phyloP scores from a whole-genome alignment of 2,113 vertebrate genomes.

The Atractosteus spatula region DNA sequence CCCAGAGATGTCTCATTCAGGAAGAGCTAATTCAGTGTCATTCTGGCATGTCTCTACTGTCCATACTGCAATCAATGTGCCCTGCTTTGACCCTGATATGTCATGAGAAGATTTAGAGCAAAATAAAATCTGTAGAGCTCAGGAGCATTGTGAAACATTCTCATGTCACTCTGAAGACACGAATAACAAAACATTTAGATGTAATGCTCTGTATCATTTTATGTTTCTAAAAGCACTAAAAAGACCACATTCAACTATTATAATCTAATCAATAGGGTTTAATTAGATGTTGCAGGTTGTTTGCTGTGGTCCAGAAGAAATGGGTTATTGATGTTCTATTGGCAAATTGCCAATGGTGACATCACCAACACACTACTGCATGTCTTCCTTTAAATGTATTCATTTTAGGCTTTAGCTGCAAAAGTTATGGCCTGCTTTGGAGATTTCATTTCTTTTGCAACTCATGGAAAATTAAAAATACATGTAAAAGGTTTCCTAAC shows the following conservation, averaged over 20 bases:
- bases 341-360: background rate
- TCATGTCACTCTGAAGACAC: background rate
- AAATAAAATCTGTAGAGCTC: background rate
- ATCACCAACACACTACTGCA: background rate
- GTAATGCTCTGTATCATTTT: background rate
- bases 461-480: no score
- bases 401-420: background rate
- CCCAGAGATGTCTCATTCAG: background rate
- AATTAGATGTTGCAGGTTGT: conserved; percentile 26
- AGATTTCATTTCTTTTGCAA: no score
- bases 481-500: no score
- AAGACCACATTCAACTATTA: conserved; percentile 17
- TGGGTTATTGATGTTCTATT: conserved; percentile 7
- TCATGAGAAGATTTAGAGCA: background rate
- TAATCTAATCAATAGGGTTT: conserved; percentile 29
- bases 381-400: no score
- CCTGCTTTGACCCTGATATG: conserved; percentile 8
- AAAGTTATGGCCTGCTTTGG: no score
- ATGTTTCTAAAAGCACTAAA: conserved; percentile 18
- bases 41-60: background rate
- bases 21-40: background rate
- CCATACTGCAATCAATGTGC: conserved; percentile 10
- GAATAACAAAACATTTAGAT: background rate
- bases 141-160: background rate
- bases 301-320: conserved; percentile 14